These are phyloP conservation scores for Montipora foliosa DNA, from an alignment of 64 coral and sea anemone species.

Conservation along the genomic window DNA sequence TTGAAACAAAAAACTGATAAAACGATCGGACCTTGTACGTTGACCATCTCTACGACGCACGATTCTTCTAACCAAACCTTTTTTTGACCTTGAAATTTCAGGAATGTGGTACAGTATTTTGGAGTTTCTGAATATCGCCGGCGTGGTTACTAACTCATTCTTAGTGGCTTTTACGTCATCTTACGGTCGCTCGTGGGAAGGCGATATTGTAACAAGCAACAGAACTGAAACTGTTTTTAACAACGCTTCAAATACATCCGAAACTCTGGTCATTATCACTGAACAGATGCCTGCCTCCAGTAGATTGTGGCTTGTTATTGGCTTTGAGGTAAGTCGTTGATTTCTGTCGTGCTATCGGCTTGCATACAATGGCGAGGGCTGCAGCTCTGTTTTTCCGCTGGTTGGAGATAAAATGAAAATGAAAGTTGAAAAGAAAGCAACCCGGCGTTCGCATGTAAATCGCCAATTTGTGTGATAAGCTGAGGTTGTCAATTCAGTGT, in stretches of 20 bases:
- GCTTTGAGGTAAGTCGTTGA: slow-evolving; percentile 82
- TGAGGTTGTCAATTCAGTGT: too few relatives aligned
- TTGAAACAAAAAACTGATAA: too few relatives aligned
- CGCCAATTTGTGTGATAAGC: too few relatives aligned
- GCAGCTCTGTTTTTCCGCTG: too few relatives aligned
- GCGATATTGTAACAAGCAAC: slow-evolving; percentile 49
- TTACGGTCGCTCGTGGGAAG: slow-evolving; percentile 93
- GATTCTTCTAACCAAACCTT: not conserved
- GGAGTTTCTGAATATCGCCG: slow-evolving; percentile 93
- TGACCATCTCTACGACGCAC: not conserved
- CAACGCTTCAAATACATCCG: slow-evolving; percentile 71
- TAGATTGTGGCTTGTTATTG: slow-evolving; percentile 90
- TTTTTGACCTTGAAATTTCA: not conserved
- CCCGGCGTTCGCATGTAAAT: too few relatives aligned
- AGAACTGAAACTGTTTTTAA: slow-evolving; percentile 49
- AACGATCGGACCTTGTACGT: too few relatives aligned
- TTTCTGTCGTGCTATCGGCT: not conserved
- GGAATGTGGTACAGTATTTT: slow-evolving; percentile 98
- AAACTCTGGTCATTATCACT: slow-evolving; percentile 49
- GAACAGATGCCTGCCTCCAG: slow-evolving; percentile 47
- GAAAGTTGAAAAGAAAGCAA: too few relatives aligned
- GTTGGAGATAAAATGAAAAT: too few relatives aligned
- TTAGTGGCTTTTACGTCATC: slow-evolving; percentile 95
- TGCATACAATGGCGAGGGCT: too few relatives aligned
- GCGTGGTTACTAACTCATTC: slow-evolving; percentile 95